Conservation (phyloP, 2,888 invertebrate genomes). For the Ophraella communa region DNA sequence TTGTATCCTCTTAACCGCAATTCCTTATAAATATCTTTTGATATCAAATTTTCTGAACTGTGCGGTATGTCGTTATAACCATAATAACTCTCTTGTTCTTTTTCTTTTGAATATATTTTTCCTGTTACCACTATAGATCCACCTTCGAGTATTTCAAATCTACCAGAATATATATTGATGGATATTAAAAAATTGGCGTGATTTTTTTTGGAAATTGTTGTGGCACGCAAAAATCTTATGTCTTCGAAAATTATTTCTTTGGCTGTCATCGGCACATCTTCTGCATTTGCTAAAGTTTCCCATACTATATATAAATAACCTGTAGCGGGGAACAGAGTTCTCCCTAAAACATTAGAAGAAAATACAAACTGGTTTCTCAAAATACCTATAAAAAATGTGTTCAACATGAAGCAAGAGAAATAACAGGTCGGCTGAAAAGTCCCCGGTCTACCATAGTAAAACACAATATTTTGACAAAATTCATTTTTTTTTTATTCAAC, state of each 20-base stretch:
- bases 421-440: too few species aligned
- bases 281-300: conserved; percentile 62
- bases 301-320: conserved; percentile 57
- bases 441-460: too few species aligned
- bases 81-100: conserved; percentile 53
- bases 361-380: too few species aligned
- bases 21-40: conserved; percentile 73
- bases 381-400: too few species aligned
- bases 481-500: too few species aligned
- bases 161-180: conserved; percentile 41
- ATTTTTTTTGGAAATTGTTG: conserved; percentile 60
- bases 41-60: conserved; percentile 60
- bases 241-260: conserved; percentile 66
- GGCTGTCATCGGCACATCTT: conserved; percentile 54
- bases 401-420: too few species aligned
- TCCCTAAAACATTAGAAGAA: conserved; percentile 39
- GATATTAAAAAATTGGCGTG: conserved; percentile 41
- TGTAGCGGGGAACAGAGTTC: conserved; percentile 67
- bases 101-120: conserved; percentile 38
- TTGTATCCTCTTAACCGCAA: conserved; percentile 73
- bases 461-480: too few species aligned
- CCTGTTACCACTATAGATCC: conserved; percentile 41
- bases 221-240: conserved; percentile 65
- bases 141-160: conserved; percentile 50
- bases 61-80: conserved; percentile 36